Evolutionary conservation across 2,113 vertebrate species (phyloP).

Genomic region (Cinclus mexicanus): DNA sequence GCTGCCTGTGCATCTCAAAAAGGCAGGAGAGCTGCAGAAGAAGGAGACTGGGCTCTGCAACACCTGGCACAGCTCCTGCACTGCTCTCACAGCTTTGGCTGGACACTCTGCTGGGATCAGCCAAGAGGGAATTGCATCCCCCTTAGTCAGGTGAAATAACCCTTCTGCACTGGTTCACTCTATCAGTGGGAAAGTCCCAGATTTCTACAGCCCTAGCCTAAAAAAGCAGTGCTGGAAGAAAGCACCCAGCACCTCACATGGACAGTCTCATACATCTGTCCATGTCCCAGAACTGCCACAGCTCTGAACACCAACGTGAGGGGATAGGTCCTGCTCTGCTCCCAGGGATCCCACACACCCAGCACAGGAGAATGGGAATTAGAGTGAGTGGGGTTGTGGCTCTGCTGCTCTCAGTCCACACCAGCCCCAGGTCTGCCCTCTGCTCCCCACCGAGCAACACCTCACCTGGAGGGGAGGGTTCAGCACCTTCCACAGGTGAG

Average conservation of each 20-base stretch:
- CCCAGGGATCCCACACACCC: not conserved
- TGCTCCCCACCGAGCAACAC: not conserved
- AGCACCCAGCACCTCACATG: not conserved
- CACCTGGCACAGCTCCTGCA: not conserved
- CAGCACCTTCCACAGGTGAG: not conserved
- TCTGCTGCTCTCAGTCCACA: not conserved
- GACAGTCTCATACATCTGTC: accelerated
- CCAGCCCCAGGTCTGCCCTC: not conserved
- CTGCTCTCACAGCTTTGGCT: not conserved
- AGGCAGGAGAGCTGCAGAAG: not conserved
- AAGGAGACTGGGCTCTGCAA: not conserved
- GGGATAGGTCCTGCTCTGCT: not conserved
- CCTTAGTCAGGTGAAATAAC: not conserved
- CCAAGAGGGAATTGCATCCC: not conserved
- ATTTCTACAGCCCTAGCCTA: accelerated
- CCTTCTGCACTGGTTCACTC: not conserved
- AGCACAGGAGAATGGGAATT: not conserved
- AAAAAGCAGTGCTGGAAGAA: not conserved
- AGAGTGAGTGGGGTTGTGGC: accelerated
- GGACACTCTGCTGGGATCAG: not conserved
- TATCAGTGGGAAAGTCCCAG: accelerated
- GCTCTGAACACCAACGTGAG: not conserved
- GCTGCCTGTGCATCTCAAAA: constrained; percentile 4
- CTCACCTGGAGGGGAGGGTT: accelerated
- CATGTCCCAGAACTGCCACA: accelerated